These are phyloP conservation scores for Camelus bactrianus DNA, from an alignment of 2,113 vertebrate genomes.

Conservation along the genomic window DNA sequence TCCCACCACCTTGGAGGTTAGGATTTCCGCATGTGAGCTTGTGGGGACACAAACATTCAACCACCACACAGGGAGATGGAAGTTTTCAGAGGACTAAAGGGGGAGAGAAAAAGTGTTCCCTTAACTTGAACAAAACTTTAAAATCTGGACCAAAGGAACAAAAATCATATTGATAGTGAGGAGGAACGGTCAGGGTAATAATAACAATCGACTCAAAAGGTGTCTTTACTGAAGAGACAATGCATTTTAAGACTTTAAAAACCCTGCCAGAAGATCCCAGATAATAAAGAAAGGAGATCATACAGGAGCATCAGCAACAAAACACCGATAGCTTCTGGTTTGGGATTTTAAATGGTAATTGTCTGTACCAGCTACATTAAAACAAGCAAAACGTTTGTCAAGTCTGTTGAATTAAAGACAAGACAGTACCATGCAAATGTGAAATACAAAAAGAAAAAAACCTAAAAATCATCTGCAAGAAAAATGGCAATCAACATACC, in stretches of 20 bases:
- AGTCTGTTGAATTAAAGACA: neutral
- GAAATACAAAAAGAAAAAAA: conserved; percentile 57
- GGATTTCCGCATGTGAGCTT: neutral
- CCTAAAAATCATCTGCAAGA: neutral
- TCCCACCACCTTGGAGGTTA: neutral
- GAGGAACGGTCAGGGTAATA: conserved; percentile 55
- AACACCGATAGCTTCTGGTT: neutral
- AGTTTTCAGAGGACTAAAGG: conserved; percentile 81
- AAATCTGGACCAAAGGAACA: conserved; percentile 39
- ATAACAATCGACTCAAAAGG: neutral
- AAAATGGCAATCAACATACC: neutral
- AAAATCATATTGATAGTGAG: conserved; percentile 62
- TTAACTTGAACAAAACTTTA: neutral
- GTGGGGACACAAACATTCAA: neutral
- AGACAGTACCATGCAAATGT: neutral
- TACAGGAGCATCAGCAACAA: neutral
- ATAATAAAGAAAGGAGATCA: neutral
- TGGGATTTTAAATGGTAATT: neutral
- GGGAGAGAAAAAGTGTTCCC: conserved; percentile 66
- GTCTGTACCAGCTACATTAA: conserved; percentile 5
- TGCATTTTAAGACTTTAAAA: neutral
- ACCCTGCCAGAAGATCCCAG: neutral
- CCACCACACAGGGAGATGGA: conserved; percentile 60
- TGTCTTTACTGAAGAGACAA: neutral
- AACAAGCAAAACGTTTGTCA: conserved; percentile 25